These are phyloP conservation scores for Scylla paramamosain DNA, from an alignment of 1,140 invertebrate species.

Conservation along the genomic window DNA sequence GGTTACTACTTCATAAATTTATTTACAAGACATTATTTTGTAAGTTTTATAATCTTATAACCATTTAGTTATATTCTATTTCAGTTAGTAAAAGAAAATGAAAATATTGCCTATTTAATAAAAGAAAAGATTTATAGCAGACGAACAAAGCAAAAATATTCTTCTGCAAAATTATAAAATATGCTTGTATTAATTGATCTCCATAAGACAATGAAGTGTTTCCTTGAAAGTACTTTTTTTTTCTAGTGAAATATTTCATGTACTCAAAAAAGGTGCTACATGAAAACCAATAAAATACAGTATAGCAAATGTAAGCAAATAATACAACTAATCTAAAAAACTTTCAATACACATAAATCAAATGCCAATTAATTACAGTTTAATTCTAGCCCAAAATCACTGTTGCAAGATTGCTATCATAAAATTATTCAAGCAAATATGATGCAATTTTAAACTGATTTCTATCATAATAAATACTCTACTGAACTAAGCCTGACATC, in stretches of 20 bases:
- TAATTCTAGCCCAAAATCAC: neutral
- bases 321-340: slow-evolving; percentile 9
- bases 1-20: neutral
- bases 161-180: neutral
- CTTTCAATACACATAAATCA: neutral
- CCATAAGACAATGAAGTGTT: neutral
- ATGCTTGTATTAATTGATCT: neutral
- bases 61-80: neutral
- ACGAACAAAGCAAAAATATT: neutral
- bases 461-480: neutral
- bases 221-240: neutral
- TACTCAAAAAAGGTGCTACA: slow-evolving; percentile 4
- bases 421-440: neutral
- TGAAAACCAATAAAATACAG: neutral
- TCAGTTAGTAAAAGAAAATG: neutral
- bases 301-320: slow-evolving; percentile 6
- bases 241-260: neutral
- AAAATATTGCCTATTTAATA: neutral
- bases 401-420: neutral
- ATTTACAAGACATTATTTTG: neutral
- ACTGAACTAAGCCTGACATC: neutral
- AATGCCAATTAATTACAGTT: neutral
- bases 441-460: neutral
- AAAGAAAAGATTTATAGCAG: neutral
- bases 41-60: neutral